A percentile compares a stretch with the other conserved stretches of the same genome.
phyloP scores from a whole-genome alignment of 2,888 invertebrate genomes.

The Latrodectus elegans region DNA sequence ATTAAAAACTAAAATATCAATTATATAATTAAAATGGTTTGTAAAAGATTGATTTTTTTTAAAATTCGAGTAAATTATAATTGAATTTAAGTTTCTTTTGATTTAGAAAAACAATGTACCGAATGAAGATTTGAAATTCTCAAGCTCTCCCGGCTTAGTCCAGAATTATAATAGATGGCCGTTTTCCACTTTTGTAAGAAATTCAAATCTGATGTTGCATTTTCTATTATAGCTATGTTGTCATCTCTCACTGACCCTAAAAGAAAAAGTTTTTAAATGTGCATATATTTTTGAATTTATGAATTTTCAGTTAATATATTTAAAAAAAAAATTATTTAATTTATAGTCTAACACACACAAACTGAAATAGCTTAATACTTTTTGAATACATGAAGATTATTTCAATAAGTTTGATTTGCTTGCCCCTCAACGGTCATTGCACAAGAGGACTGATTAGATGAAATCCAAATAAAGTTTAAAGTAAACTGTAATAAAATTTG shows the following conservation, averaged over 20 bases:
- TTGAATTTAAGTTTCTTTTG: background rate
- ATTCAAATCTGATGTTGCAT: constrained; percentile 38
- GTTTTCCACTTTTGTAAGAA: constrained; percentile 53
- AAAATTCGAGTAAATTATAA: background rate
- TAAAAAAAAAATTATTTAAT: too few species aligned
- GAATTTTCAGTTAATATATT: too few species aligned
- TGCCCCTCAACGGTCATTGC: too few species aligned
- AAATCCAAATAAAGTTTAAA: too few species aligned
- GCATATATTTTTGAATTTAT: too few species aligned
- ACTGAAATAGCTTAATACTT: too few species aligned
- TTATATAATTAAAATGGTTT: background rate
- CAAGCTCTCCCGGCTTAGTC: constrained; percentile 7
- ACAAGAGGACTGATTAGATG: too few species aligned
- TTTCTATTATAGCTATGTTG: constrained; percentile 9
- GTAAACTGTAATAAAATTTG: too few species aligned
- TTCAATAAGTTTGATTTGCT: too few species aligned
- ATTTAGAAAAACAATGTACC: constrained; percentile 21
- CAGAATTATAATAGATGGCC: constrained; percentile 15
- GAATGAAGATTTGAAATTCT: constrained; percentile 39
- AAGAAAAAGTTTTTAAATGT: background rate
- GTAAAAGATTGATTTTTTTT: background rate
- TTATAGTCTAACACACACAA: too few species aligned
- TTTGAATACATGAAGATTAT: too few species aligned
- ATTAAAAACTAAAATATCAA: too few species aligned
- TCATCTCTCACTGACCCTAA: constrained; percentile 26